Evolutionary conservation across 1,140 invertebrate species (phyloP), one percentile per base, ranked within the genome.

Genomic region (Sitophilus oryzae): DNA sequence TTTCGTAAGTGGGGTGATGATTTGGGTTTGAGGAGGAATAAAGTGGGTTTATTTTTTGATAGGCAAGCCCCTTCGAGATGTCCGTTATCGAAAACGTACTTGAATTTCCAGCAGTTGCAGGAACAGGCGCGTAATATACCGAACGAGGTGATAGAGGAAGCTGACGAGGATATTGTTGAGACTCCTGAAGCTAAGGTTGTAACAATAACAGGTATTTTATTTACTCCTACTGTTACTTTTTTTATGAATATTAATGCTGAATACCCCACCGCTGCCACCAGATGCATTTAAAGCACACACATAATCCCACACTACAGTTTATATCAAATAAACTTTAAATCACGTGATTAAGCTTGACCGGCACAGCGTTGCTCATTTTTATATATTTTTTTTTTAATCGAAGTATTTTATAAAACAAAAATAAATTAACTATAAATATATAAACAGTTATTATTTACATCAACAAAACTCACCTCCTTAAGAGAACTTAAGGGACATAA

Each of bases 121-220:
- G 67, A 70, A 37, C 61, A 68, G 59, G 70, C 70, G 6, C 65
- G 61, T 47, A 63, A 37, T 18, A 63, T 70, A 23, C 66, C 66
- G 8, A 62, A 68, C 55, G 63, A 66, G 34, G 60, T 37, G 19
- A 60, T 60, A 0, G 64, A 65, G 37, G 64, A 65, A 55, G 48
- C 9, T 2, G 59, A 64, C 21, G 56, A 61, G 16, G 55, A 52
- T 20, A 50, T 45, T n/a, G 43, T 54, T 2, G 46, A 59, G 5
- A 47, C 52, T 15, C 35, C 52, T 25, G 36, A 59, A 52, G 55
- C 50, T n/a, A 23, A 60, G 11, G 47, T 58, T 22, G 41, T 52
- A 19, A 48, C 50, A 8, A 58, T 61, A n/a, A 61, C 59, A 11
- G 56, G 55, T 57, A 41, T 30, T 30, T 5, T 30, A 30, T 30